phyloP scores from a whole-genome alignment of 35 echinoderm and acorn worm genomes.

The Ophioderma brevispina region DNA sequence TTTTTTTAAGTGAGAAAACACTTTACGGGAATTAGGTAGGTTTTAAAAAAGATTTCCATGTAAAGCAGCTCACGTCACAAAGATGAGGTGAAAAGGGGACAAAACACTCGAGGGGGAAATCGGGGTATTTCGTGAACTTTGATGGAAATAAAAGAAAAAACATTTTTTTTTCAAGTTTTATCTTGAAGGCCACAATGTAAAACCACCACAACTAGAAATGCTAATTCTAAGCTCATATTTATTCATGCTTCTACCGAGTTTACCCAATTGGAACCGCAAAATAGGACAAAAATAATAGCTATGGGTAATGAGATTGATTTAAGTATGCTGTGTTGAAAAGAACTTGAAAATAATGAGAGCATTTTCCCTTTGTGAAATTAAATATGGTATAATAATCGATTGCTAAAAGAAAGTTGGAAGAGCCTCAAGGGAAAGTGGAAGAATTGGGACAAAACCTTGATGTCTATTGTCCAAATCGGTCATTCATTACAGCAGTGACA shows the following conservation, averaged over 20 bases:
- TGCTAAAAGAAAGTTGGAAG: background rate
- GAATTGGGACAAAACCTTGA: background rate
- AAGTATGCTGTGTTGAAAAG: background rate
- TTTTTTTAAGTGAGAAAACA: too few relatives aligned
- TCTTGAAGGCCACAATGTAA: too few relatives aligned
- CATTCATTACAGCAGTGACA: background rate
- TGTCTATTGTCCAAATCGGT: background rate
- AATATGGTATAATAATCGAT: background rate
- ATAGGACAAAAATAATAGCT: background rate
- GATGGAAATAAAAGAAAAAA: too few relatives aligned
- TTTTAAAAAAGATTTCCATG: too few relatives aligned
- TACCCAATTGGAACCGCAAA: background rate
- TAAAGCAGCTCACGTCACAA: too few relatives aligned
- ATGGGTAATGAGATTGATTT: background rate
- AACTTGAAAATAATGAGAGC: constrained; percentile 1
- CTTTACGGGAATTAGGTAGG: too few relatives aligned
- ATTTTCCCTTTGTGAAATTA: background rate
- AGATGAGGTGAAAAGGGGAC: too few relatives aligned
- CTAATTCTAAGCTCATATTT: background rate
- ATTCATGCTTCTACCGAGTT: background rate
- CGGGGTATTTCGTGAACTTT: too few relatives aligned
- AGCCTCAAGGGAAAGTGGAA: background rate
- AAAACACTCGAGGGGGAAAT: too few relatives aligned
- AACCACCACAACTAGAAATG: background rate
- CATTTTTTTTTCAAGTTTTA: too few relatives aligned